Evolutionary conservation across 1,140 invertebrate species (phyloP), one percentile per base, ranked within the genome.

Genomic region (Penaeus chinensis): DNA sequence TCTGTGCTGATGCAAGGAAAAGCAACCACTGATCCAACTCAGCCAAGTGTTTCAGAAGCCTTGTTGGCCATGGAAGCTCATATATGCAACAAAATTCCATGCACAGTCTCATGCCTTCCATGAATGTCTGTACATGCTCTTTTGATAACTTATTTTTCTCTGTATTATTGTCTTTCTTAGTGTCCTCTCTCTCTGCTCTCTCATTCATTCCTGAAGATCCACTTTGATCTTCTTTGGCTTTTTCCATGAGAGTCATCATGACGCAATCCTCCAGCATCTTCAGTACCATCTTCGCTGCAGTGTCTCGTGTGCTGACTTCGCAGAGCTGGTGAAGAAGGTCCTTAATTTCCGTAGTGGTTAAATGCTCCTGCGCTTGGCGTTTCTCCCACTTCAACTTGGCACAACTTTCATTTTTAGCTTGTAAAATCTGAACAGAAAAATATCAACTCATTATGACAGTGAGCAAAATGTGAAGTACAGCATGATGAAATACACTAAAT

Each of bases 1-100:
- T 76, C 63, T 88, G 87, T 19, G 80, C 82, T 13, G 69, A 37
- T 19, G 84, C 82, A 61, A 88, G 82, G 76, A 88, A 88, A 2
- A 84, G 37, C 60, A 88, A 62, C 87, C 87, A 88, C 76, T 88
- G 87, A 42, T 88, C 63, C 10, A 65, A 78, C 37, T 84, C 78
- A 24, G 82, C 82, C 32, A 88, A 61, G n/a, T 84, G 79, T 20
- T 82, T 69, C 22, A 88, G 62, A 47, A 88, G 37, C 42, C 62
- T 88, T 11, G 69, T 24, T 47, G 87, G 87, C 74, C 82, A 84
- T 20, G 87, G 63, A 13, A 88, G 82, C 20, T 77, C 61, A 71
- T 88, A 88, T 19, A 84, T 66, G 2, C 47, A 22, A 60, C 74
- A 66, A 2, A 88, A 42, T 61, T 84, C 85, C 54, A 87, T 81